A percentile compares a stretch with the other conserved stretches of the same genome.
Evolutionary conservation across 2,113 vertebrate genomes (phyloP).

Genomic region (Callipepla californica): DNA sequence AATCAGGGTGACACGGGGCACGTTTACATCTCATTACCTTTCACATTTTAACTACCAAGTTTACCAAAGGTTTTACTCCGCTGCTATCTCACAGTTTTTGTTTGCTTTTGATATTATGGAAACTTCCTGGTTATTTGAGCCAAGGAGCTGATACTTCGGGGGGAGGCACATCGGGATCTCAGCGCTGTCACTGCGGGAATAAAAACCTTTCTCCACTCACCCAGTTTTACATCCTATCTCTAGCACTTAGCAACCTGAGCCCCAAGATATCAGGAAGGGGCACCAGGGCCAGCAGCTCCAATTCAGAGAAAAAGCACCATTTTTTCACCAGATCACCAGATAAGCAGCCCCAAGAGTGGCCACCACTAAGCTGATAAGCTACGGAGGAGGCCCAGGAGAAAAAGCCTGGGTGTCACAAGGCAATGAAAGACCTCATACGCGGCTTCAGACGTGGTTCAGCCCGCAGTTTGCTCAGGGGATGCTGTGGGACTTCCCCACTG

Average conservation of each 20-base stretch:
- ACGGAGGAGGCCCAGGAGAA: not conserved
- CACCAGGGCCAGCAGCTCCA: not conserved
- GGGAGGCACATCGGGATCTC: not conserved
- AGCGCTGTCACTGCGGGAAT: not conserved
- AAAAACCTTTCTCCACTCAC: slow-evolving; percentile 21
- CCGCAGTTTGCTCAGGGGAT: not conserved
- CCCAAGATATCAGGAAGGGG: not conserved
- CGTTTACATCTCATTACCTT: slow-evolving; percentile 43
- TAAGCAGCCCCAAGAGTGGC: not conserved
- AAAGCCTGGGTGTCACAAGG: not conserved
- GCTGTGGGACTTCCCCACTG: not conserved
- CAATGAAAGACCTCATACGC: not conserved
- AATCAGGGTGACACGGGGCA: slow-evolving; percentile 11
- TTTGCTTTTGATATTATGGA: slow-evolving; percentile 68
- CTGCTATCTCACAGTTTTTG: slow-evolving; percentile 20
- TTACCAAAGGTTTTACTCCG: slow-evolving; percentile 64
- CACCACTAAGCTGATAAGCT: not conserved
- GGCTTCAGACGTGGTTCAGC: not conserved
- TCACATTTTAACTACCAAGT: slow-evolving; percentile 59
- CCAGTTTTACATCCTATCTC: not conserved
- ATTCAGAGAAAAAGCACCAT: not conserved
- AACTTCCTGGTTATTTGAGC: slow-evolving; percentile 61
- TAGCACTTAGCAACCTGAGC: not conserved
- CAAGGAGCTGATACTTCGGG: not conserved
- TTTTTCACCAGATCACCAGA: not conserved